phyloP scores from a whole-genome alignment of 2,888 invertebrate genomes.

The Noctua janthe region DNA sequence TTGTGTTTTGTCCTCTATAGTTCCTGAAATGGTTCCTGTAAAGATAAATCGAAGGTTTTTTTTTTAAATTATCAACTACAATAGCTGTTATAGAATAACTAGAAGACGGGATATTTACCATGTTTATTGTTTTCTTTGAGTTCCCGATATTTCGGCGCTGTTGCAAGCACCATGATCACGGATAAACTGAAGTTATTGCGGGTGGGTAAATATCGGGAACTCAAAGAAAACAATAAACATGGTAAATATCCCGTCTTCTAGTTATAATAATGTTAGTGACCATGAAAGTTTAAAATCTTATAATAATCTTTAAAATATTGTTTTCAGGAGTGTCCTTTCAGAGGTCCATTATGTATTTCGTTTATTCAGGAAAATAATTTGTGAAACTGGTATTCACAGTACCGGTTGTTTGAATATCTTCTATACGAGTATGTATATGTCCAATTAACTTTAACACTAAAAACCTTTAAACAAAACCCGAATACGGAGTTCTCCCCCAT shows the following conservation, averaged over 20 bases:
- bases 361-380: background rate
- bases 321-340: background rate
- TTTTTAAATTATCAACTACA: no score
- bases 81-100: no score
- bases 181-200: no score
- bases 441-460: background rate
- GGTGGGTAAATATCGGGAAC: no score
- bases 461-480: background rate
- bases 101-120: no score
- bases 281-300: no score
- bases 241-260: no score
- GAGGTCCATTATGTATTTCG: background rate
- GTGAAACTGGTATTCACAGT: background rate
- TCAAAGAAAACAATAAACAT: no score
- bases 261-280: no score
- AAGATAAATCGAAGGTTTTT: background rate
- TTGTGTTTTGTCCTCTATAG: background rate
- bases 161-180: no score
- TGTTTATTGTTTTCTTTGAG: no score
- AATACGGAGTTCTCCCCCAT: background rate
- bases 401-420: background rate
- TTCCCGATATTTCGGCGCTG: no score
- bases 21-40: background rate
- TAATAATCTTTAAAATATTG: background rate
- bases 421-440: background rate